These are phyloP conservation scores for Hydractinia echinata DNA, from an alignment of 30 jellyfish, hydroid and myxozoan genomes.

Conservation along the genomic window DNA sequence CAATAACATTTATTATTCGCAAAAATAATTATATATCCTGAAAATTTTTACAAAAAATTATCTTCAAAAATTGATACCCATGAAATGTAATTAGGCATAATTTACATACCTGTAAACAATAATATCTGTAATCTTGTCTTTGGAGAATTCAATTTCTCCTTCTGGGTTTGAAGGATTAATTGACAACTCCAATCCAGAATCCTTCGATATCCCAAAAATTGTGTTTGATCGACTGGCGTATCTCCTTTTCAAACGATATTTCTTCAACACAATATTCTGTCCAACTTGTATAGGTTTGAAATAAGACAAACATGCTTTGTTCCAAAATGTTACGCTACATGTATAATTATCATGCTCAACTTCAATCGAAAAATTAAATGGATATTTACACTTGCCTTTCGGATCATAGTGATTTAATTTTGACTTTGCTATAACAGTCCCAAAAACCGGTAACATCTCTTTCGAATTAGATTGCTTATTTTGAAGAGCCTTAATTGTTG, in stretches of 20 bases:
- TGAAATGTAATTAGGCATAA: no score
- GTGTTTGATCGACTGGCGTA: constrained; percentile 16
- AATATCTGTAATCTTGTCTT: neutral
- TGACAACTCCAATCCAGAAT: constrained; percentile 16
- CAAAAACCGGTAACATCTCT: neutral
- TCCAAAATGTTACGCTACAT: constrained; percentile 30
- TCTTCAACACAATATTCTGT: constrained; percentile 9
- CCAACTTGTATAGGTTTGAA: constrained; percentile 23
- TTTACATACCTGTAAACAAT: no score
- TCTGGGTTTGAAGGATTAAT: constrained; percentile 12
- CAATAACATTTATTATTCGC: no score
- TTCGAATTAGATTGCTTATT: neutral
- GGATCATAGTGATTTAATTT: neutral
- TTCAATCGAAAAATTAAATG: constrained; percentile 17
- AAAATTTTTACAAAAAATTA: no score
- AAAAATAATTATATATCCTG: no score
- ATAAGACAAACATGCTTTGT: constrained; percentile 1
- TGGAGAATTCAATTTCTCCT: constrained; percentile 14
- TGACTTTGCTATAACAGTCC: constrained; percentile 29
- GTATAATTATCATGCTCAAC: constrained; percentile 1
- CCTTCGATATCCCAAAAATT: neutral
- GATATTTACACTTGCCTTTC: neutral
- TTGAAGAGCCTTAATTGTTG: neutral
- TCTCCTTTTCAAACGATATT: neutral
- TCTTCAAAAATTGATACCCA: no score